A percentile compares a stretch with the other conserved stretches of the same genome.
These are phyloP conservation scores for Cynopterus sphinx DNA, from an alignment of 2,797 vertebrate genomes.

Conservation along the genomic window DNA sequence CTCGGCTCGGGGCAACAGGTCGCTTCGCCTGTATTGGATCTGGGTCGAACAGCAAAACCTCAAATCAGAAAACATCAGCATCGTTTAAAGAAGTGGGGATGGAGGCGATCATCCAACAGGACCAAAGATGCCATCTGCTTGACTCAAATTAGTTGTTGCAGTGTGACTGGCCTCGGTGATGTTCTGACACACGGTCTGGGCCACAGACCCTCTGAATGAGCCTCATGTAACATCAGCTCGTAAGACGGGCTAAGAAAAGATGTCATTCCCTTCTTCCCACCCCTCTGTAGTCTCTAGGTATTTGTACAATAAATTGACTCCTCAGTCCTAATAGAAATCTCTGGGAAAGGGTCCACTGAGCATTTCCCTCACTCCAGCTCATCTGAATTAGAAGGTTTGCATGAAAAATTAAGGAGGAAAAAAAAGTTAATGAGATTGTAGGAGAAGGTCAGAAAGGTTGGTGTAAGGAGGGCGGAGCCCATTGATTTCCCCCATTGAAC, in stretches of 20 bases:
- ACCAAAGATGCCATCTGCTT: not conserved
- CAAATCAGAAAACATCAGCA: constrained; percentile 18
- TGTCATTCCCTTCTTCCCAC: not conserved
- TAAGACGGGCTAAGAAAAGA: not conserved
- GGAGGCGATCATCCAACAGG: not conserved
- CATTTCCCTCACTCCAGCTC: constrained; percentile 6
- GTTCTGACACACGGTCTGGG: not conserved
- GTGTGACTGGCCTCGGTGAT: not conserved
- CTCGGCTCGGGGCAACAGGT: constrained; percentile 62
- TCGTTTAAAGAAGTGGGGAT: not conserved
- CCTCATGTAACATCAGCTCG: not conserved
- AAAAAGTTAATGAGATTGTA: constrained; percentile 1
- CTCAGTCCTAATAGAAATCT: not conserved
- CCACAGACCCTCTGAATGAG: not conserved
- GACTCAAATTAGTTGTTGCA: not conserved
- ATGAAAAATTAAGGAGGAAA: constrained; percentile 43
- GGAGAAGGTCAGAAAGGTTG: not conserved
- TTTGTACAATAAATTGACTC: constrained; percentile 28
- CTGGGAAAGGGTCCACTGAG: not conserved
- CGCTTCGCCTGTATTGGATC: constrained; percentile 25
- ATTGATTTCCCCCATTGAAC: not conserved
- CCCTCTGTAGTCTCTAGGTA: constrained; percentile 16
- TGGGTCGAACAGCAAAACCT: constrained; percentile 55
- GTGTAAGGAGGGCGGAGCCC: not conserved
- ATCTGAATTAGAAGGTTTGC: constrained; percentile 8